Evolutionary conservation across 2,888 invertebrate species (phyloP).

Genomic region (Drosophila rubida): DNA sequence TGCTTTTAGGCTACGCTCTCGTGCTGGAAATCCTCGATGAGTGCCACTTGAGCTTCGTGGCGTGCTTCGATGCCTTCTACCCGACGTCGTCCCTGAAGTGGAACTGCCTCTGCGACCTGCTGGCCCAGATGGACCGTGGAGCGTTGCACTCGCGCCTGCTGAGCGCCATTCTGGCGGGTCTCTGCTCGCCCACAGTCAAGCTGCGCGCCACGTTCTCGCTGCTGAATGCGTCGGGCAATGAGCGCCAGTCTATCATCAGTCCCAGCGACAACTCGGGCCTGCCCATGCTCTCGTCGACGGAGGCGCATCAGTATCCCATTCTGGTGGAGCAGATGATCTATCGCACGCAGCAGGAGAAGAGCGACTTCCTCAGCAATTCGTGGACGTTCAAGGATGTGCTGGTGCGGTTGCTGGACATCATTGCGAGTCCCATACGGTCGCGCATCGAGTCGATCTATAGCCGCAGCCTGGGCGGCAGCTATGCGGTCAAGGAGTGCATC

Average conservation of each 20-base stretch:
- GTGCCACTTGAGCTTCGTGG: slow-evolving; percentile 94
- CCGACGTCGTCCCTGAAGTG: slow-evolving; percentile 97
- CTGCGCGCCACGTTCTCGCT: slow-evolving; percentile 91
- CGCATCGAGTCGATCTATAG: slow-evolving; percentile 84
- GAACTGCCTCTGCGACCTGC: slow-evolving; percentile 94
- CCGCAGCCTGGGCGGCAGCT: slow-evolving; percentile 83
- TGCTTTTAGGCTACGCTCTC: slow-evolving; percentile 88
- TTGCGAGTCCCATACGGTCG: slow-evolving; percentile 90
- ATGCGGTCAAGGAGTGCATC: slow-evolving; percentile 81
- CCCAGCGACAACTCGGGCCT: slow-evolving; percentile 89
- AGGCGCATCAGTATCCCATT: slow-evolving; percentile 90
- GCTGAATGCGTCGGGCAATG: slow-evolving; percentile 85
- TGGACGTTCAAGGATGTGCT: slow-evolving; percentile 91
- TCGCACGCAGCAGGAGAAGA: slow-evolving; percentile 86
- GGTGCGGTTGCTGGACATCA: slow-evolving; percentile 92
- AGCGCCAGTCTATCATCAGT: slow-evolving; percentile 86
- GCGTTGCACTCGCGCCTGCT: slow-evolving; percentile 86
- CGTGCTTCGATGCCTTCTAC: slow-evolving; percentile 98
- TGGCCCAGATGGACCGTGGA: slow-evolving; percentile 89
- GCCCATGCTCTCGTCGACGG: slow-evolving; percentile 87
- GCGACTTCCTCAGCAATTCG: slow-evolving; percentile 83
- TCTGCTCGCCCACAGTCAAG: slow-evolving; percentile 92
- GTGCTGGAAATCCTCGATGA: slow-evolving; percentile 92
- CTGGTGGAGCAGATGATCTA: slow-evolving; percentile 92
- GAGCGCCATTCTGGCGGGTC: slow-evolving; percentile 93